Percentiles rank a stretch among this genome's conserved stretches.
Conservation (phyloP, 2,888 invertebrate genomes). For the Celastrina argiolus region DNA sequence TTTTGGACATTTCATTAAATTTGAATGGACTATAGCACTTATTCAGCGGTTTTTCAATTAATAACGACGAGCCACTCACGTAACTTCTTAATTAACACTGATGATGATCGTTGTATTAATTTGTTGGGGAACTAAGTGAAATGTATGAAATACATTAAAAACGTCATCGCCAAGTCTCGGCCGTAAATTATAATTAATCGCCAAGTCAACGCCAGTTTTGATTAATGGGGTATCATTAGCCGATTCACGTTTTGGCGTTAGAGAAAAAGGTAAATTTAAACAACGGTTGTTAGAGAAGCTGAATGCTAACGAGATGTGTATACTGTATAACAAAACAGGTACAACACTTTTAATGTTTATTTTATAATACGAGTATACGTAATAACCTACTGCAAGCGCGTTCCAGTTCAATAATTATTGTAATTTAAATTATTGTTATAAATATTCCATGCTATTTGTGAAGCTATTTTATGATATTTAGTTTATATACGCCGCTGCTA, state of each 20-base stretch:
- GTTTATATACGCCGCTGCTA: too few species aligned
- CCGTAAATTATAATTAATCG: conserved; percentile 34
- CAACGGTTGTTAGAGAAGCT: background rate
- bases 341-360: too few species aligned
- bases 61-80: too few species aligned
- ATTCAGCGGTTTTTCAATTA: too few species aligned
- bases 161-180: conserved; percentile 24
- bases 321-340: background rate
- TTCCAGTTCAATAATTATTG: too few species aligned
- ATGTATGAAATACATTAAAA: conserved; percentile 19
- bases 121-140: conserved; percentile 7
- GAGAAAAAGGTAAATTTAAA: conserved; percentile 11
- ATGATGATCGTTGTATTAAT: conserved; percentile 13
- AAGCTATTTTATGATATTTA: too few species aligned
- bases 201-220: conserved; percentile 31
- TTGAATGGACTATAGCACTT: too few species aligned
- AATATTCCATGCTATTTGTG: too few species aligned
- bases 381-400: too few species aligned
- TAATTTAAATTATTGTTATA: too few species aligned
- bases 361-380: too few species aligned
- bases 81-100: background rate
- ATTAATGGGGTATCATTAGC: conserved; percentile 33
- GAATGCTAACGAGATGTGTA: background rate
- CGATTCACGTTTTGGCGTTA: conserved; percentile 7
- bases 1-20: too few species aligned